A percentile compares a stretch with the other conserved stretches of the same genome.
These are phyloP conservation scores for Falco punctatus DNA, from an alignment of 2,113 vertebrate genomes.

Conservation along the genomic window DNA sequence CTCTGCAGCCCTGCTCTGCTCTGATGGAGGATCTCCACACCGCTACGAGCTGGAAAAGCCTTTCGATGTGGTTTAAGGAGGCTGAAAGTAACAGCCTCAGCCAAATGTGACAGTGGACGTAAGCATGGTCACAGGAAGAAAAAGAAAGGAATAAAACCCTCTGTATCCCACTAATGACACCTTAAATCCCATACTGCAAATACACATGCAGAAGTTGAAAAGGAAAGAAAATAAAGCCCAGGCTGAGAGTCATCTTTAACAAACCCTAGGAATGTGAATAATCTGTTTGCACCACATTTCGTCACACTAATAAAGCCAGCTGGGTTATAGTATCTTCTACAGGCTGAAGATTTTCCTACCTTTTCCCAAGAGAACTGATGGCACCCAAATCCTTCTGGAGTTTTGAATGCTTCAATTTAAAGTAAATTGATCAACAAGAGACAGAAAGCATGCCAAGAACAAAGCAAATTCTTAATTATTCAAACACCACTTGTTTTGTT, in stretches of 20 bases:
- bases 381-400: background rate
- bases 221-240: background rate
- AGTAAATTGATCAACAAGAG: background rate
- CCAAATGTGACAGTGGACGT: accelerated
- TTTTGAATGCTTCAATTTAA: background rate
- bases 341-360: background rate
- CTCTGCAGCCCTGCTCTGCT: background rate
- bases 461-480: background rate
- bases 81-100: background rate
- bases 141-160: background rate
- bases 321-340: background rate
- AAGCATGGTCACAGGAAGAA: accelerated
- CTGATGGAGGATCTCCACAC: no score
- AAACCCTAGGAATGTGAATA: background rate
- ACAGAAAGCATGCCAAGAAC: background rate
- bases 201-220: background rate
- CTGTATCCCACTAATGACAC: accelerated
- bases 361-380: background rate
- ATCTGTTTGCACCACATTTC: background rate
- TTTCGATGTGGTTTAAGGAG: accelerated
- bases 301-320: background rate
- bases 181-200: background rate
- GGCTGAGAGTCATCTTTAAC: background rate
- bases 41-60: background rate
- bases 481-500: background rate